Percentiles rank a stretch among this genome's conserved stretches.
Evolutionary conservation across 1,140 invertebrate genomes (phyloP).

Genomic region (Periplaneta americana): DNA sequence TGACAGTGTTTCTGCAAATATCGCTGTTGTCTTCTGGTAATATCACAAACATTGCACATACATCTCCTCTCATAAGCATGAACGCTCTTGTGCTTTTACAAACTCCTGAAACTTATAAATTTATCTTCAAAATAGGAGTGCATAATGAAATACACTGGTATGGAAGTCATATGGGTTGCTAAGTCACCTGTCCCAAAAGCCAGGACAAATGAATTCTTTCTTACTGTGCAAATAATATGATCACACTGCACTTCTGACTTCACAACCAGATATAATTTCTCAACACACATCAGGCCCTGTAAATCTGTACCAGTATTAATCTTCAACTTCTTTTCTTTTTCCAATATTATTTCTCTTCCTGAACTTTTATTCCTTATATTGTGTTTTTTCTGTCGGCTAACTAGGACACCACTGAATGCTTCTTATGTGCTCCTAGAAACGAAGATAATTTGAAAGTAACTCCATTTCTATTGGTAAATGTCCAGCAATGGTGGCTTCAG

Average conservation of each 20-base stretch:
- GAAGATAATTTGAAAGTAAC: neutral
- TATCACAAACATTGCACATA: conserved; percentile 32
- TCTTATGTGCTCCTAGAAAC: neutral
- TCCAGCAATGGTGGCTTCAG: too few species aligned
- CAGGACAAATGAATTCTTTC: neutral
- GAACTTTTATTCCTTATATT: too few species aligned
- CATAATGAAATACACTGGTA: conserved; percentile 48
- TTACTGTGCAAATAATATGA: neutral
- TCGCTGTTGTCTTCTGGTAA: conserved; percentile 27
- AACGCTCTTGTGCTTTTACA: neutral
- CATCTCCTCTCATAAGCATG: neutral
- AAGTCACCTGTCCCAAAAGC: conserved; percentile 29
- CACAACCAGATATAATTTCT: neutral
- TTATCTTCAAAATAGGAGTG: conserved; percentile 3
- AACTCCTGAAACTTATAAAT: conserved; percentile 25
- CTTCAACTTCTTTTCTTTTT: too few species aligned
- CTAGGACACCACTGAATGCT: neutral
- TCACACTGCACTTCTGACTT: neutral
- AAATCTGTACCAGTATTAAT: neutral
- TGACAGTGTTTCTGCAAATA: conserved; percentile 32
- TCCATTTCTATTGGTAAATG: too few species aligned
- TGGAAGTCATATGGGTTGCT: conserved; percentile 59
- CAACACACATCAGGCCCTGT: neutral
- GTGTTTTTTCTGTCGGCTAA: neutral
- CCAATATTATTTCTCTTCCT: too few species aligned